Evolutionary conservation across 2,113 vertebrate genomes (phyloP), one percentile per base, ranked within the genome.

Genomic region (Naja naja): DNA sequence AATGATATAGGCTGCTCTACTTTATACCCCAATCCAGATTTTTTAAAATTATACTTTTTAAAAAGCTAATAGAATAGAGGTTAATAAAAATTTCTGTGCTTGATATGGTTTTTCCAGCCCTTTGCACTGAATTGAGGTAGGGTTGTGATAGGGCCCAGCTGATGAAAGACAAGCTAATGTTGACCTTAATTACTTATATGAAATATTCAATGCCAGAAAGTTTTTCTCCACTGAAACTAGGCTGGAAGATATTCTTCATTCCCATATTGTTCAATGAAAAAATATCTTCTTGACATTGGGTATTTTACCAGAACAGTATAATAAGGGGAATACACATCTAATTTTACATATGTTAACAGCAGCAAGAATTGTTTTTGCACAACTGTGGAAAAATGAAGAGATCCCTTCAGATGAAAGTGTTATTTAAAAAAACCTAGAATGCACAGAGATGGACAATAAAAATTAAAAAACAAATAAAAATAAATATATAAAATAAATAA

Each of bases 131-230:
- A 92, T 96, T 97, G 95, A 91, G 93, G 91, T 93, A 94, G 90
- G 96, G 96, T 97, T 96, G 95, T 86, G 93, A 14, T 85, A 90
- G 45, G 85, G 92, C 92, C 0, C 12, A 94, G 85, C 95, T 88
- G n/a, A 91, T 94, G 90, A 92, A 96, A 94, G 94, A 97, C 94
- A 95, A 97, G 94, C 94, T 91, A 95, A 95, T 97, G 97, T 95
- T 96, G 87, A 93, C 96, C 18, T 96, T 12, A 1, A 95, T 95
- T 96, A 90, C 95, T 1, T 39, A 43, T 81, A 39, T 81, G 34
- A 81, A 81, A 81, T 81, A 81, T 9, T 81, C 34, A 81, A 9
- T 20, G 34, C 2, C 74, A 43, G 74, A 39, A 81, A 81, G 7
- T 81, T 81, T 74, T 81, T 22, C 74, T 81, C 74, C 8, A 43